Base-by-base conservation (phyloP, 2,797 vertebrate genomes). In the Falco concolor region DNA sequence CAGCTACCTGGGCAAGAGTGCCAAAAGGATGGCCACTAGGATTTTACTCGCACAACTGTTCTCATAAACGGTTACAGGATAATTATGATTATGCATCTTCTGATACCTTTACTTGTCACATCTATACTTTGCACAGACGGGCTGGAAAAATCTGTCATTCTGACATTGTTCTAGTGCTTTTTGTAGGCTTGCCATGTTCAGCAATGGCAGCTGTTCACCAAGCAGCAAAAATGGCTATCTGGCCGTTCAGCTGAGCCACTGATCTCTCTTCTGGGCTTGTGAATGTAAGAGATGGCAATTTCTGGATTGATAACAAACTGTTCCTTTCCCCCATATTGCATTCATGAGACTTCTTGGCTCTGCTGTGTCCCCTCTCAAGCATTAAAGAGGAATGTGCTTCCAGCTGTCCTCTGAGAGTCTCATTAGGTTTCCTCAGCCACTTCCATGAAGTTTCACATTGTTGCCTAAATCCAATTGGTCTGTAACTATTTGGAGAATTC, bases 161-260 rank as follows among this genome's bases (percentile, higher is more conserved):
- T 87, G 56, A 73, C 25, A 18, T 21, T 69, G 45, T 77, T 64
- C 83, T 75, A 59, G 72, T 49, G 53, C 47, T 90, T 83, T 77
- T n/a, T 73, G 72, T 38, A 87, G 67, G 28, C 32, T 77, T 92
- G 64, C 74, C 28, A 36, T 8, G 25, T 67, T 83, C 68, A 84
- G 83, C 81, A 61, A 59, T 40, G 88, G 77, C 86, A 94, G 91
- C 59, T 96, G 64, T 9, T 94, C 61, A 84, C 27, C 92, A 84
- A 84, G 75, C 70, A 94, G 78, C 44, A 84, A 65, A 79, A 83
- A 11, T 8, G 25, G 30, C 69, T 60, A 27, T 49, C 63, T 77
- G 84, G 47, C 49, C 70, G 54, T 59, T 89, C 69, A 89, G 77
- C 82, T 60, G 90, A 93, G 79, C 53, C 65, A 75, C 56, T 32